A percentile compares a stretch with the other conserved stretches of the same genome.
Conservation (phyloP, 2,797 vertebrate genomes). For the Poeciliopsis paucimaculata region DNA sequence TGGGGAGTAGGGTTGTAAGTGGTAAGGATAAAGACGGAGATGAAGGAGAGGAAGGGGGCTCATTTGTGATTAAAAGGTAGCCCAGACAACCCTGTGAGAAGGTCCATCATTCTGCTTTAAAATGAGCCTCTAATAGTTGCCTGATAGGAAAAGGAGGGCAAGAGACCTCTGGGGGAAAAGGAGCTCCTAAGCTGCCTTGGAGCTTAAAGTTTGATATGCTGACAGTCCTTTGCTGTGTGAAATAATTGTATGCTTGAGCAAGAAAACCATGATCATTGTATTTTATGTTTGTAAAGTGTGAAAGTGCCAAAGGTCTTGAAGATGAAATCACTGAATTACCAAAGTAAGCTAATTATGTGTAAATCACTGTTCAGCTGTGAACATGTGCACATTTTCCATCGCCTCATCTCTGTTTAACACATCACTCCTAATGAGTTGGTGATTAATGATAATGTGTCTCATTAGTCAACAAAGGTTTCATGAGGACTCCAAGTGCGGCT, state of each 20-base stretch:
- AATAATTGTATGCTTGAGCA: not conserved
- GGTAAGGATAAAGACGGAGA: slow-evolving; percentile 46
- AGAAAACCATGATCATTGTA: slow-evolving; percentile 9
- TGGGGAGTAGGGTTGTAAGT: slow-evolving; percentile 47
- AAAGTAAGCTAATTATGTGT: slow-evolving; percentile 20
- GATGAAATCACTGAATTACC: slow-evolving; percentile 25
- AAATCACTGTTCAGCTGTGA: not conserved
- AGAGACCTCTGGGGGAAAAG: slow-evolving; percentile 42
- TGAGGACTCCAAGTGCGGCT: slow-evolving; percentile 48
- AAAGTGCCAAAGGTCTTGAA: slow-evolving; percentile 16
- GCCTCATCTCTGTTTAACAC: slow-evolving; percentile 52
- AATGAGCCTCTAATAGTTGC: slow-evolving; percentile 74
- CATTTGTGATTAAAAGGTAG: slow-evolving; percentile 80
- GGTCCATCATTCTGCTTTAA: slow-evolving; percentile 76
- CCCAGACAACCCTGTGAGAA: slow-evolving; percentile 71
- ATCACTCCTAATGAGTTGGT: slow-evolving; percentile 70
- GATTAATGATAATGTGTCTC: slow-evolving; percentile 76
- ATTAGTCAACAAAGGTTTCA: slow-evolving; percentile 76
- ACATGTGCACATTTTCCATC: slow-evolving; percentile 29
- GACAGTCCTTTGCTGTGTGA: slow-evolving; percentile 16
- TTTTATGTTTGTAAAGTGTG: slow-evolving; percentile 13
- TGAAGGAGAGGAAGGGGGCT: slow-evolving; percentile 61
- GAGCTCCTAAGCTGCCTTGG: slow-evolving; percentile 21
- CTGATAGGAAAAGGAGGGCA: slow-evolving; percentile 58
- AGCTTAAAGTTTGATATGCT: slow-evolving; percentile 14